Evolutionary conservation across 2,888 invertebrate genomes (phyloP).

Genomic region (Callinectes sapidus): DNA sequence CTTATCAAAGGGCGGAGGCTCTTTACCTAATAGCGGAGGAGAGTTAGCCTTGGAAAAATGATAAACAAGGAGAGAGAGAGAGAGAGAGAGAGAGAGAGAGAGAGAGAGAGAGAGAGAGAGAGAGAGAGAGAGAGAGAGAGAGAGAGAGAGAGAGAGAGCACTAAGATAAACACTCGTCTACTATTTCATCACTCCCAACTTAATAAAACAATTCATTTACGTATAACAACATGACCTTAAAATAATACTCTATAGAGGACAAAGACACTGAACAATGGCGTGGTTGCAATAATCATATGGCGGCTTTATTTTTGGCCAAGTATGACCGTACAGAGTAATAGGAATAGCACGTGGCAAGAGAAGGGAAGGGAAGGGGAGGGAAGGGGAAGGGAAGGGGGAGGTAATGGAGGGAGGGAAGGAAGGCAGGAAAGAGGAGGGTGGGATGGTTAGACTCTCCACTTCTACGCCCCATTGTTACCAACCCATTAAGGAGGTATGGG

Average conservation of each 20-base stretch:
- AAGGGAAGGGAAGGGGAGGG: neutral
- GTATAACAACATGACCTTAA: too few species aligned
- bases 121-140: neutral
- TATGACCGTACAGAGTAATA: too few species aligned
- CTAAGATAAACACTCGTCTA: too few species aligned
- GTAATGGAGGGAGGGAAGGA: neutral
- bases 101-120: constrained; percentile 1
- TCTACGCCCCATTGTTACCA: neutral
- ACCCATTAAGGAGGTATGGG: neutral
- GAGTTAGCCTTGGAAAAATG: neutral
- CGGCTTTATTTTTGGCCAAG: too few species aligned
- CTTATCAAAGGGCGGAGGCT: neutral
- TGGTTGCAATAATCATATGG: too few species aligned
- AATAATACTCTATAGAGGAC: too few species aligned
- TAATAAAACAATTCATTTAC: too few species aligned
- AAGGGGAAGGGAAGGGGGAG: neutral
- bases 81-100: constrained; percentile 1
- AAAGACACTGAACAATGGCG: too few species aligned
- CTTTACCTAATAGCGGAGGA: neutral
- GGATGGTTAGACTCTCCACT: neutral
- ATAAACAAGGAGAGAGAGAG: neutral
- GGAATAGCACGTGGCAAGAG: too few species aligned
- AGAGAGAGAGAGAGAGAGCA: too few species aligned
- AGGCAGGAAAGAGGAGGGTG: neutral
- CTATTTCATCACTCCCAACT: too few species aligned